A percentile compares a stretch with the other conserved stretches of the same genome.
Conservation (phyloP, 2,113 vertebrate genomes). For the Colistium nudipinnis region DNA sequence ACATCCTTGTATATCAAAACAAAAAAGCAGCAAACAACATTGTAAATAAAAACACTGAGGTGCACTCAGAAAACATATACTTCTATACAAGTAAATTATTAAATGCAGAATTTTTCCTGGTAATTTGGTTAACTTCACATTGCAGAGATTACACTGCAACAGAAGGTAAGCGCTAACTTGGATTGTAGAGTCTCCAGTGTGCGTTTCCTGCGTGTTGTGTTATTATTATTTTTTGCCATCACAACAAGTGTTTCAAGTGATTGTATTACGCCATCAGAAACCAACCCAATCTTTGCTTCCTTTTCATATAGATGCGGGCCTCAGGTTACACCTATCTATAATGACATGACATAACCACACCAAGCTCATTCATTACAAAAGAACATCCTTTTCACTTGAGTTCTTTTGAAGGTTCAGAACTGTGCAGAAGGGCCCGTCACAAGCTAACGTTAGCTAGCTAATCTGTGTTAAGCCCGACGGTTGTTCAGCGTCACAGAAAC, state of each 20-base stretch:
- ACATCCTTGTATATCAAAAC: no score
- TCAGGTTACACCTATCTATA: background rate
- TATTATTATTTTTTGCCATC: background rate
- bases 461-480: background rate
- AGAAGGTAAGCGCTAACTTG: no score
- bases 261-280: no score
- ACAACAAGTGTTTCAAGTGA: no score
- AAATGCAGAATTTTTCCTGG: no score
- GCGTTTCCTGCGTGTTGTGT: background rate
- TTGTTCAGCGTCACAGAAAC: background rate
- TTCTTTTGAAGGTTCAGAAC: background rate
- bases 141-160: no score
- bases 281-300: no score
- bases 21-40: no score
- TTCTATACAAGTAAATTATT: no score
- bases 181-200: background rate
- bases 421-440: constrained; percentile 27
- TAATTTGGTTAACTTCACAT: no score
- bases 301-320: background rate
- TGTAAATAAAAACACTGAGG: no score
- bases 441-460: constrained; percentile 29
- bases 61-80: no score
- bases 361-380: background rate
- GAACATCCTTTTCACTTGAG: background rate
- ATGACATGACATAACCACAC: background rate